Evolutionary conservation across 2,888 invertebrate genomes (phyloP), one percentile per base, ranked within the genome.

Genomic region (Cordilura impudica): DNA sequence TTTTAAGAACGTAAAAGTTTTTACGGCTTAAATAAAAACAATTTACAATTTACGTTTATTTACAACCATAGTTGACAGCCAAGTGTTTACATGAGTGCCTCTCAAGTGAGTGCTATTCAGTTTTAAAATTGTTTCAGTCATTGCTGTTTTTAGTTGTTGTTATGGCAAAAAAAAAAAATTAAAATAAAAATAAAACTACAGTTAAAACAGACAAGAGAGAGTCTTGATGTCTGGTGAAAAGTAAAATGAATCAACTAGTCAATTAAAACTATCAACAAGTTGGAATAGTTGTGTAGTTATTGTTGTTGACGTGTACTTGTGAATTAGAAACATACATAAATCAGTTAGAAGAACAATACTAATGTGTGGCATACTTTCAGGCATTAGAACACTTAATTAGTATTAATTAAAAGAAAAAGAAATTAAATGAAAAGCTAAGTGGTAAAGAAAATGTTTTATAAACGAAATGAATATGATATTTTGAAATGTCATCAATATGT

Each of bases 41-140:
- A 6, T 31, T 54, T 56, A n/a, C 21, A 35, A 61, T n/a, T n/a
- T 16, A 51, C 26, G 51, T 58, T 51, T 61, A 19, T 67, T n/a
- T 39, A 39, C 35, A 39, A 39, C 35, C 35, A 39, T n/a, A 39
- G 35, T 39, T 39, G n/a, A 39, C 35, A 39, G 35, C 3, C 35
- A 39, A 39, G 35, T 39, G 35, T n/a, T 39, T n/a, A 39, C n/a
- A 39, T n/a, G 35, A 39, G 35, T 29, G 29, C 6, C 29, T 29
- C 6, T 29, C 1, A 29, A 29, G 29, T 29, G 31, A 29, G 29
- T 29, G 31, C 10, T 31, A 39, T 39, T n/a, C 4, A 39, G 8
- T 39, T 39, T 12, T 12, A 12, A 39, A 39, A 39, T 4, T n/a
- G n/a, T 39, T n/a, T 10, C n/a, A 39, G 35, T 39, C 1, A 8